A percentile compares a stretch with the other conserved stretches of the same genome.
phyloP scores from a whole-genome alignment of 1,140 invertebrate species.

The Phortica variegata region DNA sequence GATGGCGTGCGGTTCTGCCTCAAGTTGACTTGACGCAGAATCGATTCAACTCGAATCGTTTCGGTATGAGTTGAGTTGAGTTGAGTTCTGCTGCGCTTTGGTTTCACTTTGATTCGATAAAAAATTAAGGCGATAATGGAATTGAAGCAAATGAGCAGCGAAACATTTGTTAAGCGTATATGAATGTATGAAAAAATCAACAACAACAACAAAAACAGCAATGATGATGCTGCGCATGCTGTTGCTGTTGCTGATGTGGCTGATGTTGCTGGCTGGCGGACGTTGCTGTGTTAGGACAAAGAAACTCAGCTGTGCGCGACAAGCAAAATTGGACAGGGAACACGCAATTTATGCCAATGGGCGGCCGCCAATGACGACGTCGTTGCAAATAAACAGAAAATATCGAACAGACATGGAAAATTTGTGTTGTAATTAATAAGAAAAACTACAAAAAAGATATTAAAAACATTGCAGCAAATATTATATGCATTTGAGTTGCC shows the following conservation, averaged over 20 bases:
- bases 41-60: no score
- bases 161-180: slow-evolving; percentile 46
- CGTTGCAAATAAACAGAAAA: slow-evolving; percentile 22
- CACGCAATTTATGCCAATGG: slow-evolving; percentile 54
- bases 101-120: slow-evolving; percentile 46
- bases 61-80: no score
- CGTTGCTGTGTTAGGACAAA: no score
- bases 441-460: background rate
- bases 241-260: slow-evolving; percentile 28
- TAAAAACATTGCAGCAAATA: no score
- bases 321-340: slow-evolving; percentile 54
- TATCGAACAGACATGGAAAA: slow-evolving; percentile 48
- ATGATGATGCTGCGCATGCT: background rate
- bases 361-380: slow-evolving; percentile 14
- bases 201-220: no score
- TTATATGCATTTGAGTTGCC: no score
- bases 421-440: slow-evolving; percentile 43
- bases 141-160: slow-evolving; percentile 54
- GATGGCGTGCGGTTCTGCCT: slow-evolving; percentile 6
- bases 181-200: slow-evolving; percentile 1
- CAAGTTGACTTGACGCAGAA: slow-evolving; percentile 15
- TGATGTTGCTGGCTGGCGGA: background rate
- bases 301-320: slow-evolving; percentile 42
- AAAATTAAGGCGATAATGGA: slow-evolving; percentile 57
- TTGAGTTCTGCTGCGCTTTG: slow-evolving; percentile 4